Base-by-base conservation (phyloP, 2,797 vertebrate genomes). In the Melanotaenia nigrans region DNA sequence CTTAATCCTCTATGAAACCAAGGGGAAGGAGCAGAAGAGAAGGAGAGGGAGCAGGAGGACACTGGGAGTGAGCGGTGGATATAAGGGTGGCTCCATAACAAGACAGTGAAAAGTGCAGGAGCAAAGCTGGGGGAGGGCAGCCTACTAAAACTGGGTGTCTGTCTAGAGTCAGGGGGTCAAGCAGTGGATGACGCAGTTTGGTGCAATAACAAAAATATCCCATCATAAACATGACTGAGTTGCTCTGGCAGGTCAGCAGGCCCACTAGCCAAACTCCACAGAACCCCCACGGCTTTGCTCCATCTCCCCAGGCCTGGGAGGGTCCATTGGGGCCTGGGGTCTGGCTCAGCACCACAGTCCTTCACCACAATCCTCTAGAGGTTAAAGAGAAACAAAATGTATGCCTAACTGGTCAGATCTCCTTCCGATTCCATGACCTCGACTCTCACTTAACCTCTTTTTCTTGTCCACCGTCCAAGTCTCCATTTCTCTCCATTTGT, bases 111-210 rank as follows among this genome's bases (percentile, higher is more conserved):
- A 86, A 79, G 42, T 74, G 73, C 28, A 56, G 63, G 65, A 78
- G 73, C 49, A 62, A 68, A 86, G 69, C 36, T 4, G 61, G 75
- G 78, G 79, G 86, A 87, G 83, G 79, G 79, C 62, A 65, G 83
- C 55, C 72, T 74, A 80, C 82, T 90, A 69, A 84, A 89, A 88
- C 73, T 70, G 86, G 90, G 90, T 89, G 90, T 79, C 83, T 89
- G 89, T 90, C 85, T 88, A 20, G 84, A 84, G 86, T 90, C 86
- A 85, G 35, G 36, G 77, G 90, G 85, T 91, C 83, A 85, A 79
- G 82, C 82, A 73, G 84, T 58, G 78, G 81, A 94, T 94, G 93
- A 94, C 93, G 92, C 90, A 94, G 81, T 87, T 87, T 68, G 86
- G 78, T 55, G 67, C 45, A 91, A 90, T 85, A 92, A 91, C 90